Percentiles rank a stretch among this genome's conserved stretches.
Evolutionary conservation across 2,113 vertebrate genomes (phyloP).

Genomic region (Nycticorax nycticorax): DNA sequence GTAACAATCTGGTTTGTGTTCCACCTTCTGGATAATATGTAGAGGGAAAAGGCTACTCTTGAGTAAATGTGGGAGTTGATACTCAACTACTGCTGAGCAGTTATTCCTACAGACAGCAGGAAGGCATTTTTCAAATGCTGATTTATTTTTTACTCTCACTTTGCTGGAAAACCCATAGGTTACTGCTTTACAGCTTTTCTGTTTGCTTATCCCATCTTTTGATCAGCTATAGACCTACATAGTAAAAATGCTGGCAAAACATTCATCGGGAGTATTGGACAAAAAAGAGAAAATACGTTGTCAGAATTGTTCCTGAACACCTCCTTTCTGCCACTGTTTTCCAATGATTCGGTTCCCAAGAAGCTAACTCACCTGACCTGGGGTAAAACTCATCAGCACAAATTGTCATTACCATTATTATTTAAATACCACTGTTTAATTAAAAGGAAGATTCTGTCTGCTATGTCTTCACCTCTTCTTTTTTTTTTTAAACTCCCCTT

Average conservation of each 20-base stretch:
- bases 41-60: neutral
- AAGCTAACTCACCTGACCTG: neutral
- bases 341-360: neutral
- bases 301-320: neutral
- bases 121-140: neutral
- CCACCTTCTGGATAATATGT: neutral
- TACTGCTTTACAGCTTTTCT: neutral
- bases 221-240: neutral
- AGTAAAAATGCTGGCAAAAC: neutral
- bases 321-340: neutral
- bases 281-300: neutral
- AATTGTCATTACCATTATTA: neutral
- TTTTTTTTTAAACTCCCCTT: neutral
- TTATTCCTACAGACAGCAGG: neutral
- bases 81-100: neutral
- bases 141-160: neutral
- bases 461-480: neutral
- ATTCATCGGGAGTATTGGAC: neutral
- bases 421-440: neutral
- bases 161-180: neutral
- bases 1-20: neutral
- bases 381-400: neutral
- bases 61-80: neutral
- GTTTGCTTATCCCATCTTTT: neutral
- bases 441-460: neutral